These are phyloP conservation scores for Meteorus sp. DNA, from an alignment of 1,140 invertebrate species.

Conservation along the genomic window DNA sequence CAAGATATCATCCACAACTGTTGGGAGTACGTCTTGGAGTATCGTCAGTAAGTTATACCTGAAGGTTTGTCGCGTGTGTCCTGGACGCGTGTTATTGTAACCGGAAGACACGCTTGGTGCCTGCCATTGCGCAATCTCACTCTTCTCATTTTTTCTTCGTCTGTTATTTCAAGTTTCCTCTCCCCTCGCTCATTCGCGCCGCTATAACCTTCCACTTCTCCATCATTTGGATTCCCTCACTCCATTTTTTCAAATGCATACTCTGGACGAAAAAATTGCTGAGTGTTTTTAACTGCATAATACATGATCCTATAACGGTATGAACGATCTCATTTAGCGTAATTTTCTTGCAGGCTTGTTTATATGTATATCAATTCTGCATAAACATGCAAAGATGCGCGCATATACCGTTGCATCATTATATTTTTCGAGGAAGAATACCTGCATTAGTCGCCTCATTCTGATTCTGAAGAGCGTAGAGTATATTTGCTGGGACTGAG, in stretches of 20 bases:
- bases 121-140: conserved; percentile 36
- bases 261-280: too few relatives aligned
- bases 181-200: not conserved
- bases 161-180: not conserved
- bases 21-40: conserved; percentile 37
- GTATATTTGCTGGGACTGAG: too few relatives aligned
- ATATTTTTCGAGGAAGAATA: too few relatives aligned
- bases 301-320: conserved; percentile 1
- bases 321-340: conserved; percentile 19
- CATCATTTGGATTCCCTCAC: too few relatives aligned
- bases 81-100: conserved; percentile 37
- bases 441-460: too few relatives aligned
- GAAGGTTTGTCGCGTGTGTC: conserved; percentile 49
- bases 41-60: not conserved
- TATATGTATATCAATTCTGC: too few relatives aligned
- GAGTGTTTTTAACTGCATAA: too few relatives aligned
- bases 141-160: conserved; percentile 8
- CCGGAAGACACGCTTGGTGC: conserved; percentile 54
- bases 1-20: conserved; percentile 43
- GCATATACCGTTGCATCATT: conserved; percentile 33
- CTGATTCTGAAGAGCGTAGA: too few relatives aligned
- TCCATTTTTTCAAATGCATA: too few relatives aligned
- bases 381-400: too few relatives aligned
- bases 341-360: conserved; percentile 40
- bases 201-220: conserved; percentile 15